Conservation (phyloP, 2,797 vertebrate genomes). For the Sorex maritimensis region DNA sequence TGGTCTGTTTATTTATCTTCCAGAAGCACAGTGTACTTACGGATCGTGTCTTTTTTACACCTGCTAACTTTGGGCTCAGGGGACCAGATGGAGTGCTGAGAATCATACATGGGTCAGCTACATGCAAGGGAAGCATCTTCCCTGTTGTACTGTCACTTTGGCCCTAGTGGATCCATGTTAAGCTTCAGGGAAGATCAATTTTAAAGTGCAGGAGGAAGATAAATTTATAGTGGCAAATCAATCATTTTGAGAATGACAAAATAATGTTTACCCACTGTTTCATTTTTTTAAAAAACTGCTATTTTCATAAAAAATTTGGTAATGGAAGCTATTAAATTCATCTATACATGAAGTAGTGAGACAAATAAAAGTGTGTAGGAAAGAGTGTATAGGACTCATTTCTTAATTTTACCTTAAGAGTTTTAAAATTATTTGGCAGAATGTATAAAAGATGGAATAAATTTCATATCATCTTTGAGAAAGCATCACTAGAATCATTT, state of each 20-base stretch:
- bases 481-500: constrained; percentile 29
- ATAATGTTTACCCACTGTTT: constrained; percentile 34
- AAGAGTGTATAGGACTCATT: neutral
- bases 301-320: neutral
- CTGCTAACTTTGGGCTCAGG: too few relatives aligned
- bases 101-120: too few relatives aligned
- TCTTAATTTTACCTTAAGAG: neutral
- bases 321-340: constrained; percentile 12
- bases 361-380: neutral
- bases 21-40: neutral
- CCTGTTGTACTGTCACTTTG: too few relatives aligned
- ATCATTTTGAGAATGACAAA: constrained; percentile 4
- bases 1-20: neutral
- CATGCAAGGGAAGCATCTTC: too few relatives aligned
- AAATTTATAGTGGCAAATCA: constrained; percentile 49
- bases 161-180: too few relatives aligned
- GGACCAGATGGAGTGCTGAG: too few relatives aligned
- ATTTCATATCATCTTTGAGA: constrained; percentile 34
- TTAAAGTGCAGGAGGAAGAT: neutral
- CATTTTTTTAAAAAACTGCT: neutral
- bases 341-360: too few relatives aligned
- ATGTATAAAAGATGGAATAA: neutral
- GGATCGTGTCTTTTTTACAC: neutral
- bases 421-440: constrained; percentile 24
- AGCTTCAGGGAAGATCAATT: too few relatives aligned